Evolutionary conservation across 2,797 vertebrate species (phyloP), one percentile per base, ranked within the genome.

Genomic region (Hypotaenidia okinawae): DNA sequence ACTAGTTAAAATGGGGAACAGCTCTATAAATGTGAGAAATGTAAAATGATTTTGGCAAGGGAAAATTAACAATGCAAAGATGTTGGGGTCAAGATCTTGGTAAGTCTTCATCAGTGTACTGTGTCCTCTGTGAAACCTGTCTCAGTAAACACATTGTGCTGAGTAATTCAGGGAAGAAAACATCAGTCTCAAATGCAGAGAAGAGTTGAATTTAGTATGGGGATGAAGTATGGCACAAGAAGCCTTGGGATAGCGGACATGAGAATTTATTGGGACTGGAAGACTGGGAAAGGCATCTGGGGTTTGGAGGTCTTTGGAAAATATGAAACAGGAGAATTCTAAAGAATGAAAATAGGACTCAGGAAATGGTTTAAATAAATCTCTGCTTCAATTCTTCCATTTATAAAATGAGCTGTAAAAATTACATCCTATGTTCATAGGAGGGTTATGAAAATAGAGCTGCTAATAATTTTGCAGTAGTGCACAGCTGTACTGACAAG

Each of bases 401-500:
- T 39, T 91, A 27, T 75, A 90, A 84, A 91, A 86, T 84, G 30
- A 72, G 19, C 68, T 89, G 68, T 77, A 79, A 92, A 95, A 94
- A 79, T 70, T 82, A 54, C 79, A 81, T 95, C 76, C 37, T 47
- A 23, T 47, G 37, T 24, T 90, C 54, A 37, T 67, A 43, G n/a
- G 37, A 85, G 37, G 51, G 37, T 85, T 59, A 39, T 91, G 90
- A 84, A 95, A 95, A 86, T 89, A 94, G 85, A 84, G 27, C 35
- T 80, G 58, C 76, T 94, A 78, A 91, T 90, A 90, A 91, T 84
- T 91, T 70, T 90, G 41, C 66, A 88, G 68, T 64, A 55, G 37
- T 8, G 10, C 73, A 66, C 91, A 94, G 95, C 91, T 95, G 91
- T 85, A 81, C 85, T 78, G 79, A 72, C 28, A 78, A 94, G 85